phyloP scores from a whole-genome alignment of 2,797 vertebrate species.

The Presbytis comata region DNA sequence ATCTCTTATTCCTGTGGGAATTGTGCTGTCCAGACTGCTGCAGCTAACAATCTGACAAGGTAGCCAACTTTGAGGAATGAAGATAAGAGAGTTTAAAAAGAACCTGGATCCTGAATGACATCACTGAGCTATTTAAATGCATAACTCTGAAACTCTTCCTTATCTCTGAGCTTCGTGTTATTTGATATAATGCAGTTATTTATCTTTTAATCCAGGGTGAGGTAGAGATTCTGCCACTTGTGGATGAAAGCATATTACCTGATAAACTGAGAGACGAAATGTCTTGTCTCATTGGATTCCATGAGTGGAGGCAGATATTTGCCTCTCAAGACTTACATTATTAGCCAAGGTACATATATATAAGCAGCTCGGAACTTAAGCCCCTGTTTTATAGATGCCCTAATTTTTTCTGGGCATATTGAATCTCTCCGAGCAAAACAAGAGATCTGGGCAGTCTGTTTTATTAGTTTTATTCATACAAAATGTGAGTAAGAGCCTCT shows the following conservation, averaged over 20 bases:
- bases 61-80: background rate
- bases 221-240: background rate
- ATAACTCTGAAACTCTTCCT: background rate
- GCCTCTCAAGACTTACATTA: background rate
- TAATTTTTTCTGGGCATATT: background rate
- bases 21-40: background rate
- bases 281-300: background rate
- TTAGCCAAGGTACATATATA: background rate
- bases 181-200: background rate
- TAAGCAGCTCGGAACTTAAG: constrained; percentile 18
- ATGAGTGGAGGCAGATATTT: background rate
- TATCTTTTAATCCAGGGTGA: constrained; percentile 26
- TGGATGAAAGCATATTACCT: background rate
- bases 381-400: background rate
- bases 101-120: background rate
- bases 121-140: background rate
- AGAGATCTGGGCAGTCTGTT: background rate
- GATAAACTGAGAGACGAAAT: background rate
- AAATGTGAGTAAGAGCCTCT: background rate
- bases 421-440: constrained; percentile 18
- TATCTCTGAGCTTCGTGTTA: constrained; percentile 12
- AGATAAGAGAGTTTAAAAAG: background rate
- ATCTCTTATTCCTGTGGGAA: background rate
- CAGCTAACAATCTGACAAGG: background rate
- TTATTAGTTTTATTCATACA: background rate